Base-by-base conservation (phyloP, 2,888 invertebrate species). In the Brachylomia viminalis region DNA sequence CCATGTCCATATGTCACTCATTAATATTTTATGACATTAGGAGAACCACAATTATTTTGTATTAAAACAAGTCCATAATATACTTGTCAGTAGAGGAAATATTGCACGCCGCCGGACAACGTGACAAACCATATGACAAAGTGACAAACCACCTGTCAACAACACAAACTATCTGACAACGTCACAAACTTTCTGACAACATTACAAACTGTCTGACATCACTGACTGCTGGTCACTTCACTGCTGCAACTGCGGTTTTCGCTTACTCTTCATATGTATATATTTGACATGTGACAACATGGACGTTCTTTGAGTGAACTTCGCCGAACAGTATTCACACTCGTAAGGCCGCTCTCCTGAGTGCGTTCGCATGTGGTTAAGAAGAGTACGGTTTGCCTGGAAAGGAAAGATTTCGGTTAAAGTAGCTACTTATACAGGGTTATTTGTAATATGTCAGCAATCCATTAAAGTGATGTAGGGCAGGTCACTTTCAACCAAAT, bases 301-400 rank as follows among this genome's bases (percentile, higher is more conserved):
- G 13, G 93, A 92, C 1, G 93, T 91, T 61, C 91, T 88, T 78
- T 94, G 94, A 17, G 90, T 87, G 86, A 94, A 94, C 54, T 87
- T 84, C 0, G 92, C 89, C 0, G 91, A 90, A 86, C 86, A 86
- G n/a, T 77, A 72, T 6, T 85, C 80, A 54, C 92, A 92, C 11
- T 86, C 85, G 81, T 86, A 91, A 0, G 92, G 92, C 0, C 92
- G 80, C 64, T 92, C 92, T 38, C 93, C 93, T 0, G 93, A 92
- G 76, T 92, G 92, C 0, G 90, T 91, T 0, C 90, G 78, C n/a
- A 92, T 87, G 73, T 92, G 92, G 27, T 91, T 91, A 0, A 73
- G 71, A 1, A 89, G 77, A 1, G 82, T 85, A 0, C 84, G 84
- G 45, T 89, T 91, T 0, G 82, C 87, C 90, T 91, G 86, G 2